Evolutionary conservation across 2,113 vertebrate genomes (phyloP).

Genomic region (Ibidorhyncha struthersii): DNA sequence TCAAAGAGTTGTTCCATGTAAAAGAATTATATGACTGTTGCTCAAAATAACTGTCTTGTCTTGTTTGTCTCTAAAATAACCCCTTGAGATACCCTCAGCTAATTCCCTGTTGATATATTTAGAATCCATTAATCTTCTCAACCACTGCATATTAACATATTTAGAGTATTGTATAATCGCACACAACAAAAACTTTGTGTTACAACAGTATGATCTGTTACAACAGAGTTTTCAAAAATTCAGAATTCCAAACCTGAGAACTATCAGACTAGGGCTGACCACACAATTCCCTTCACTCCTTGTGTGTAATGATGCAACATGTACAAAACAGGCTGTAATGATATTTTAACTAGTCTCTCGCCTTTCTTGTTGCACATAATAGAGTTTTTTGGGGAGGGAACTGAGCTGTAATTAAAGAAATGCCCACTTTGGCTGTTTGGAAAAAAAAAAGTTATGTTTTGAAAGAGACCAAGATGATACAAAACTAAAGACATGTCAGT

Average conservation of each 20-base stretch:
- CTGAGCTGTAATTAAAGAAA: not conserved
- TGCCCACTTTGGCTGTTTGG: not conserved
- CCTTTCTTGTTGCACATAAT: not conserved
- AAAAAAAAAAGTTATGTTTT: not conserved
- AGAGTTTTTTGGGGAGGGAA: not conserved
- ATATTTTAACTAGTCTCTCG: not conserved
- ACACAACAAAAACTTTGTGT: not conserved
- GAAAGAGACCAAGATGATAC: not conserved
- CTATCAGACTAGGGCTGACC: not conserved
- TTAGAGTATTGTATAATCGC: not conserved
- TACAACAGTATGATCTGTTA: not conserved
- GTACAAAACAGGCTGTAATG: not conserved
- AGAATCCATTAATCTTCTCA: slow-evolving; percentile 54
- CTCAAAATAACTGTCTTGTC: slow-evolving; percentile 75
- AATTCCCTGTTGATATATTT: slow-evolving; percentile 67
- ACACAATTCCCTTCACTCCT: not conserved
- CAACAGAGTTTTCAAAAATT: not conserved
- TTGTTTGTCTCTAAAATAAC: slow-evolving; percentile 70
- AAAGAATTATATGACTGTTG: slow-evolving; percentile 74
- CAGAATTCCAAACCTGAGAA: not conserved
- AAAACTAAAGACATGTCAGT: not conserved
- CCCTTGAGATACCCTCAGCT: slow-evolving; percentile 54
- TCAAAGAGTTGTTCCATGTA: slow-evolving; percentile 60
- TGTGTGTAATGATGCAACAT: not conserved
- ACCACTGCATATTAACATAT: not conserved